These are phyloP conservation scores for Oscheius sp. DNA, from an alignment of 2,888 invertebrate genomes.

Conservation along the genomic window DNA sequence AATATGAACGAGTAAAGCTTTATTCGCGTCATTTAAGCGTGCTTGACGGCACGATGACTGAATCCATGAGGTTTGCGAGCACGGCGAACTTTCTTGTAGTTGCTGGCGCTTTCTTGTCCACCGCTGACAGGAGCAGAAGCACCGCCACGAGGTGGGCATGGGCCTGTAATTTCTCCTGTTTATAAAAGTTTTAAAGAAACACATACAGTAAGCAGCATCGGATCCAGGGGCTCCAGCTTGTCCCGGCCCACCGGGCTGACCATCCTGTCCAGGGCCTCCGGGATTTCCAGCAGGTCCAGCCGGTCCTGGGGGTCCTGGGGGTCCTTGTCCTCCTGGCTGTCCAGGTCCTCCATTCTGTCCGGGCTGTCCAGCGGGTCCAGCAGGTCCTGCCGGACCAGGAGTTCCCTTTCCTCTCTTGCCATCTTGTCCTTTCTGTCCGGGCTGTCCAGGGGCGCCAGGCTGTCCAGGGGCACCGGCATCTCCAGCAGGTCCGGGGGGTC, in stretches of 20 bases:
- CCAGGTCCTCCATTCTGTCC: not conserved
- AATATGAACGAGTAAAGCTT: not conserved
- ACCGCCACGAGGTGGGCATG: not conserved
- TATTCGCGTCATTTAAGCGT: not conserved
- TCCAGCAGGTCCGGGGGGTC: conserved; percentile 21
- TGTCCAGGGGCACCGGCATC: conserved; percentile 5
- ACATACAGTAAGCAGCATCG: not conserved
- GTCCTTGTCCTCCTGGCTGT: conserved; percentile 30
- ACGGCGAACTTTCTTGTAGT: conserved; percentile 8
- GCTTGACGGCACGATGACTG: conserved; percentile 9
- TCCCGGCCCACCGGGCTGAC: too few relatives aligned
- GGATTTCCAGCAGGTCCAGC: conserved; percentile 45
- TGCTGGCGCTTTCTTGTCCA: not conserved
- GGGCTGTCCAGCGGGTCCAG: not conserved
- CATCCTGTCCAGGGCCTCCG: conserved; percentile 47
- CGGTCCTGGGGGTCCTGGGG: conserved; percentile 25
- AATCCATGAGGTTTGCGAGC: conserved; percentile 17
- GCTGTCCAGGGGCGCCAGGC: conserved; percentile 15
- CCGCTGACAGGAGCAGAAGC: not conserved
- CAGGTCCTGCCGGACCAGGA: not conserved
- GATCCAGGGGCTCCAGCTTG: too few relatives aligned
- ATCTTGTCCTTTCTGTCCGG: not conserved
- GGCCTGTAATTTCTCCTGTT: not conserved
- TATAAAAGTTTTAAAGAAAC: not conserved
- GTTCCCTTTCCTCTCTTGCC: not conserved